A percentile compares a stretch with the other conserved stretches of the same genome.
Evolutionary conservation across 53 echinoderm and acorn worm species (phyloP).

Genomic region (Paelopatides confundens): DNA sequence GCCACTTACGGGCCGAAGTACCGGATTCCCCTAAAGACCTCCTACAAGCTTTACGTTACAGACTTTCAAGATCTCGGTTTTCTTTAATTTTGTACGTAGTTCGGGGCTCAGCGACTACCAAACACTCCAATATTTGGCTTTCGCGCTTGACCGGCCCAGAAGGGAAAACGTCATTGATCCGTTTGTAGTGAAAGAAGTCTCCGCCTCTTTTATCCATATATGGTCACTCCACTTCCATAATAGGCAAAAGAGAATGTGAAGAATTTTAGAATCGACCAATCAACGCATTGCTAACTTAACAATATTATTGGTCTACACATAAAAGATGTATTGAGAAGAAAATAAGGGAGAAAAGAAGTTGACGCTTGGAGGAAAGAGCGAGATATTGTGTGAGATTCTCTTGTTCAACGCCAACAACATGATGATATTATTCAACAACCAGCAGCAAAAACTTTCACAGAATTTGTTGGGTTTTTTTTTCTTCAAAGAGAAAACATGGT

Average conservation of each 20-base stretch:
- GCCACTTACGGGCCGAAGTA: conserved; percentile 35
- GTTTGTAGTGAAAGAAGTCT: conserved; percentile 47
- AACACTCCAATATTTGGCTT: conserved; percentile 50
- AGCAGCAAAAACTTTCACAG: no score
- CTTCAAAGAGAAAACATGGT: no score
- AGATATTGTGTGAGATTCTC: no score
- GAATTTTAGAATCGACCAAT: conserved; percentile 79
- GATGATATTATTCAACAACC: no score
- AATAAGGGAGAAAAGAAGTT: no score
- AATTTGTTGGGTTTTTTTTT: no score
- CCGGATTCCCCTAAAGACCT: conserved; percentile 35
- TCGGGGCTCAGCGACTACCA: conserved; percentile 39
- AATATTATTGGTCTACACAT: conserved; percentile 44
- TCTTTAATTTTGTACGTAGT: conserved; percentile 5
- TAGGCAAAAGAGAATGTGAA: conserved; percentile 78
- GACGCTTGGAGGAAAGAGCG: background rate
- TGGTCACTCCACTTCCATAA: conserved; percentile 35
- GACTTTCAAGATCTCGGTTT: background rate
- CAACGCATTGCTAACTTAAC: conserved; percentile 15
- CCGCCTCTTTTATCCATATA: conserved; percentile 92
- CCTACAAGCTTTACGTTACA: background rate
- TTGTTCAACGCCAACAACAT: no score
- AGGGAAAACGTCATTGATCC: conserved; percentile 51
- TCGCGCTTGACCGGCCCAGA: conserved; percentile 57
- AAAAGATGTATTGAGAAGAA: background rate